A percentile compares a stretch with the other conserved stretches of the same genome.
Evolutionary conservation across 2,888 invertebrate species (phyloP).

Genomic region (Seladonia tumulorum): DNA sequence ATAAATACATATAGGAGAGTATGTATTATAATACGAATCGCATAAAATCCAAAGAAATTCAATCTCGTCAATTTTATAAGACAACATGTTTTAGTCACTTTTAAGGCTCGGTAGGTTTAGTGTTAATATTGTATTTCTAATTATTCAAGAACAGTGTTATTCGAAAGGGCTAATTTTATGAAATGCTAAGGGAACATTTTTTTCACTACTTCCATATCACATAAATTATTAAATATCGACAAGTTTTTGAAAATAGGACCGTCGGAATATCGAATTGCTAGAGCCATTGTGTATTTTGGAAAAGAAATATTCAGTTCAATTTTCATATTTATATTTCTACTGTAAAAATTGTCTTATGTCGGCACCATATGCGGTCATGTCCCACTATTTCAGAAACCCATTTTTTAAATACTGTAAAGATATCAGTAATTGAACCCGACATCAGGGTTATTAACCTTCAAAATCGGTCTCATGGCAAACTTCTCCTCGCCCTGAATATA

Average conservation of each 20-base stretch:
- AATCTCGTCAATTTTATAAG: too few species aligned
- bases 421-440: conserved; percentile 12
- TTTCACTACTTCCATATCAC: neutral
- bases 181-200: neutral
- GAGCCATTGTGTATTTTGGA: neutral
- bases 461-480: neutral
- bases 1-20: too few species aligned
- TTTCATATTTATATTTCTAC: neutral
- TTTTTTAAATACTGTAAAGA: neutral
- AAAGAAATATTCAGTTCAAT: neutral
- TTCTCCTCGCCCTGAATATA: neutral
- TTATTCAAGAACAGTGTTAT: neutral
- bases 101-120: too few species aligned
- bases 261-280: too few species aligned
- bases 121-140: neutral
- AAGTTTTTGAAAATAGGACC: too few species aligned
- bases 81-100: too few species aligned
- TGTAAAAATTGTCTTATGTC: neutral
- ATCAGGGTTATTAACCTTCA: neutral
- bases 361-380: neutral
- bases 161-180: too few species aligned
- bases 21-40: too few species aligned
- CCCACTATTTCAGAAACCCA: neutral
- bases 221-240: too few species aligned
- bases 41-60: too few species aligned